Conservation (phyloP, 2,113 vertebrate species). For the Scartelaos histophorus region DNA sequence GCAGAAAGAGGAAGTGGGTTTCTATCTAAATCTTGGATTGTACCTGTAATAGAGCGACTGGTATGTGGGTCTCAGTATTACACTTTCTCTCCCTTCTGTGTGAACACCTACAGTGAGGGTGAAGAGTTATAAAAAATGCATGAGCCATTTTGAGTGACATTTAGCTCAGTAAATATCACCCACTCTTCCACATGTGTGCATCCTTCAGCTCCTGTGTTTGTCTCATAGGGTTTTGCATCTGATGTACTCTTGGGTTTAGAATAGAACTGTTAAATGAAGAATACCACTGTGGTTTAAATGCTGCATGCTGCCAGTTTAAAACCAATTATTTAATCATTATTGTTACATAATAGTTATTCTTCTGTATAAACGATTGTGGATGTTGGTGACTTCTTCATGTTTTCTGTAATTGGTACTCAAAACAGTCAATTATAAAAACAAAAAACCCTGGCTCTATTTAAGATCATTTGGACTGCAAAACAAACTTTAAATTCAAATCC, state of each 20-base stretch:
- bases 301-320: neutral
- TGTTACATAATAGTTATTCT: too few relatives aligned
- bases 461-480: too few relatives aligned
- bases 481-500: neutral
- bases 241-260: neutral
- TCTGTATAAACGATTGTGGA: too few relatives aligned
- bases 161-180: slow-evolving; percentile 8
- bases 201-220: neutral
- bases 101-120: slow-evolving; percentile 1
- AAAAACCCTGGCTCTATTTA: too few relatives aligned
- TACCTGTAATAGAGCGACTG: neutral
- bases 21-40: neutral
- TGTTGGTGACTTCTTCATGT: too few relatives aligned
- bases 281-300: neutral
- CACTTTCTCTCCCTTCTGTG: neutral
- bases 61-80: neutral
- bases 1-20: neutral
- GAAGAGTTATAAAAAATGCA: neutral
- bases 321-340: neutral
- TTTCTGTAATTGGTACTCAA: too few relatives aligned
- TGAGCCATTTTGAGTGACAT: slow-evolving; percentile 7
- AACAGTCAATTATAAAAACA: too few relatives aligned
- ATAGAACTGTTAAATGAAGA: neutral
- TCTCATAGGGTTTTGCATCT: neutral
- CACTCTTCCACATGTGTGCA: neutral